These are phyloP conservation scores for Seriola aureovittata DNA, from an alignment of 2,113 vertebrate genomes.

Conservation along the genomic window DNA sequence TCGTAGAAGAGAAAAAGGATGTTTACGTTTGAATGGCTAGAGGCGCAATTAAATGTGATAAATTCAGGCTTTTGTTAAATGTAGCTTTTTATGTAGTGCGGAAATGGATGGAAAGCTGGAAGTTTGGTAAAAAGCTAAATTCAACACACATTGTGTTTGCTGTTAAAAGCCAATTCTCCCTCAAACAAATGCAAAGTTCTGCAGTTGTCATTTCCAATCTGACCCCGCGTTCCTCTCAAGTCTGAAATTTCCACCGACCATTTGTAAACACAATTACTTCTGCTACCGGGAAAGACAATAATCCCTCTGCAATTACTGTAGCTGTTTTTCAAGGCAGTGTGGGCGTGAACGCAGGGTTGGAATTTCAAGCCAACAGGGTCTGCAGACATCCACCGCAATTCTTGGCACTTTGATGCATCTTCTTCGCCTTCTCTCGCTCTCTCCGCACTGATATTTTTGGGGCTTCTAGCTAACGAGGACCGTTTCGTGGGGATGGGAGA, in stretches of 20 bases:
- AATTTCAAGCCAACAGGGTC: conserved; percentile 47
- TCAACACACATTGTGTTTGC: neutral
- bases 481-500: conserved; percentile 30
- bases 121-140: neutral
- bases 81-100: neutral
- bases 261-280: conserved; percentile 70
- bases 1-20: neutral
- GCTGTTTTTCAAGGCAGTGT: conserved; percentile 38
- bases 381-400: conserved; percentile 45
- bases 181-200: conserved; percentile 20
- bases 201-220: conserved; percentile 30
- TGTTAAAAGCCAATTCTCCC: neutral
- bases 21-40: conserved; percentile 1
- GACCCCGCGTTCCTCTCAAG: neutral
- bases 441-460: conserved; percentile 46
- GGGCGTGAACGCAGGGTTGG: conserved; percentile 43
- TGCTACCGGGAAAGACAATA: conserved; percentile 59
- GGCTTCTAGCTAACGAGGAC: conserved; percentile 51
- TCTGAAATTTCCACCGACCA: conserved; percentile 40
- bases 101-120: neutral
- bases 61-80: conserved; percentile 24
- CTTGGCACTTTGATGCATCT: conserved; percentile 64
- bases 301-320: conserved; percentile 49
- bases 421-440: neutral
- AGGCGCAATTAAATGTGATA: conserved; percentile 9